Evolutionary conservation across 2,888 invertebrate genomes (phyloP), one percentile per base, ranked within the genome.

Genomic region (Horisme vitalbata): DNA sequence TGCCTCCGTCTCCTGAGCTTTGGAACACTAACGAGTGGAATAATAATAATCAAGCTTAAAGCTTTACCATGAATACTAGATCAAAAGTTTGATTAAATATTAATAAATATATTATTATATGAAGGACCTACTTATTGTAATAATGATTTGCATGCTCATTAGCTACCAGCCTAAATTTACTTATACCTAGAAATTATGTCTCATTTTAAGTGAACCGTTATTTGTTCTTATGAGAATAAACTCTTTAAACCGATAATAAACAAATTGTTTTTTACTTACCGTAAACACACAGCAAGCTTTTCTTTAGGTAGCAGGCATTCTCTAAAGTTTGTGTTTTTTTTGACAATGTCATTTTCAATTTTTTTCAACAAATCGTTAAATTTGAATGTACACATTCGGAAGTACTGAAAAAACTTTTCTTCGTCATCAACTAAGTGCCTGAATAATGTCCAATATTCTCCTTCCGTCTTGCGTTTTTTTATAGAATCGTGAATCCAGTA

Each of bases 401-500:
- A 33, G 8, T 33, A 46, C 28, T 41, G 41, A 41, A 35, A 45
- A 39, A 33, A 33, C 30, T 30, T 30, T 53, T 45, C 38, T 12
- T 49, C 49, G 14, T 52, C 47, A 39, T 45, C 41, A 53, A 45
- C 44, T 46, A 46, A 43, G 33, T 49, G 38, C 45, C 39, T 53
- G 18, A 30, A 49, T 26, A 53, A 36, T 33, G 46, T 53, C 49
- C 49, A 49, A 43, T 52, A 55, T 46, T 55, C 44, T 45, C 45
- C 52, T 52, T 52, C 38, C 2, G 43, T 39, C 49, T 52, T 48
- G 35, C 45, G 41, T 52, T 49, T 12, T 41, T 53, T 45, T 49
- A 41, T 31, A 43, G 43, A 30, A 53, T 53, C 18, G 52, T 52
- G 39, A 39, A 48, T 44, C 35, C 43, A 44, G 24, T 31, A 39